Percentiles rank a stretch among this genome's conserved stretches.
Evolutionary conservation across 2,888 invertebrate genomes (phyloP).

Genomic region (Aporophyla nigra): DNA sequence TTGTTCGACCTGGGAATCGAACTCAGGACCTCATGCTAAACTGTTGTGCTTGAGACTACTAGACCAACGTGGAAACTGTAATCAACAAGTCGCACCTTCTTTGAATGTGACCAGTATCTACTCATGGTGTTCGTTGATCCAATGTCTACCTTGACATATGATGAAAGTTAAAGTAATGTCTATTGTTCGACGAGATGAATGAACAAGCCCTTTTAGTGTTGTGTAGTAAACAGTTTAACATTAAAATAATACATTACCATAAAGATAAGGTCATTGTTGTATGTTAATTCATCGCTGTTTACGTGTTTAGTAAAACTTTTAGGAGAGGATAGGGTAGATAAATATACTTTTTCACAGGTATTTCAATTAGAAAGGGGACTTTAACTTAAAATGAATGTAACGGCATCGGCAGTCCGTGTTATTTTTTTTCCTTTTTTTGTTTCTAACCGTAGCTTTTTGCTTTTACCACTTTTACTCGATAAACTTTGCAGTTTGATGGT

Average conservation of each 20-base stretch:
- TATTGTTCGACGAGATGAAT: constrained; percentile 19
- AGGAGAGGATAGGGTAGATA: background rate
- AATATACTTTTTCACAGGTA: too few relatives aligned
- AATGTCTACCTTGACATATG: background rate
- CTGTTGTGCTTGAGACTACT: background rate
- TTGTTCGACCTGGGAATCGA: background rate
- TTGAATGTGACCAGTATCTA: background rate
- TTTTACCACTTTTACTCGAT: background rate
- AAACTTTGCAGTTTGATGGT: background rate
- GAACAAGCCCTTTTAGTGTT: constrained; percentile 12
- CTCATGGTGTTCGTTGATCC: background rate
- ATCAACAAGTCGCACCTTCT: background rate
- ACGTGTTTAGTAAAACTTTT: background rate
- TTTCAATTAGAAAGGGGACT: background rate
- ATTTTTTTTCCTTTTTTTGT: background rate
- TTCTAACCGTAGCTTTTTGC: background rate
- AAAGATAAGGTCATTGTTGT: background rate
- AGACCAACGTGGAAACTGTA: background rate
- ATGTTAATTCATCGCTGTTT: background rate
- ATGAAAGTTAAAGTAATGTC: constrained; percentile 4
- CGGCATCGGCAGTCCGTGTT: too few relatives aligned
- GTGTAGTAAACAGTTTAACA: constrained; percentile 1
- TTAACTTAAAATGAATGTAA: background rate
- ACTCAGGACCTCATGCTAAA: background rate
- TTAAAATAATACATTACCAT: background rate